These are phyloP conservation scores for Heliconius hortense DNA, from an alignment of 2,888 invertebrate genomes.

Conservation along the genomic window DNA sequence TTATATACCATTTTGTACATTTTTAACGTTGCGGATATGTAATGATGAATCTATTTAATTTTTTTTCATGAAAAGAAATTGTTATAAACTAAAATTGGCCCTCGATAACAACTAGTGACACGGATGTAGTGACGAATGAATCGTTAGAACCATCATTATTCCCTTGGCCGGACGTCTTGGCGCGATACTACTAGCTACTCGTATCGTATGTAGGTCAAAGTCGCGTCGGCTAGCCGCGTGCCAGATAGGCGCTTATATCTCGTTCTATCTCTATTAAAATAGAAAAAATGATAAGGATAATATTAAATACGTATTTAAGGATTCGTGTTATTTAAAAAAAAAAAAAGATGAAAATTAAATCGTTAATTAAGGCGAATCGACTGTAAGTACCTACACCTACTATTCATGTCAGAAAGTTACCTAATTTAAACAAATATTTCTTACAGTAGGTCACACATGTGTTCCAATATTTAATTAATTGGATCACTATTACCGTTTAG, in stretches of 20 bases:
- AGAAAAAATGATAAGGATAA: background rate
- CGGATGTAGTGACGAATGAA: conserved; percentile 14
- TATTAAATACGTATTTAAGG: background rate
- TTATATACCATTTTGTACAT: conserved; percentile 20
- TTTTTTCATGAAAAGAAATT: background rate
- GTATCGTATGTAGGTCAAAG: conserved; percentile 70
- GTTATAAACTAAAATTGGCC: background rate
- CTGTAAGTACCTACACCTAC: background rate
- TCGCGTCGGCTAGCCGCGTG: conserved; percentile 58
- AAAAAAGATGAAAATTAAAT: too few species aligned
- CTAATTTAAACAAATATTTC: background rate
- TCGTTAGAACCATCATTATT: conserved; percentile 50
- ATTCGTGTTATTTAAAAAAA: background rate
- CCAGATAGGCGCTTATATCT: conserved; percentile 53
- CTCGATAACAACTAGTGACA: background rate
- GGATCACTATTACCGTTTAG: background rate
- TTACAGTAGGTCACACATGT: background rate
- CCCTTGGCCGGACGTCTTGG: conserved; percentile 66
- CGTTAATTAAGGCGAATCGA: background rate
- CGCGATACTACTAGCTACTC: conserved; percentile 52
- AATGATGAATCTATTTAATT: background rate
- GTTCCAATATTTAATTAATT: background rate
- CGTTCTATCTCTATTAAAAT: conserved; percentile 38
- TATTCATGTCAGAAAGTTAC: background rate
- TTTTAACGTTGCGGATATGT: background rate